Evolutionary conservation across 2,888 invertebrate species (phyloP).

Genomic region (Amblyteles armatorius): DNA sequence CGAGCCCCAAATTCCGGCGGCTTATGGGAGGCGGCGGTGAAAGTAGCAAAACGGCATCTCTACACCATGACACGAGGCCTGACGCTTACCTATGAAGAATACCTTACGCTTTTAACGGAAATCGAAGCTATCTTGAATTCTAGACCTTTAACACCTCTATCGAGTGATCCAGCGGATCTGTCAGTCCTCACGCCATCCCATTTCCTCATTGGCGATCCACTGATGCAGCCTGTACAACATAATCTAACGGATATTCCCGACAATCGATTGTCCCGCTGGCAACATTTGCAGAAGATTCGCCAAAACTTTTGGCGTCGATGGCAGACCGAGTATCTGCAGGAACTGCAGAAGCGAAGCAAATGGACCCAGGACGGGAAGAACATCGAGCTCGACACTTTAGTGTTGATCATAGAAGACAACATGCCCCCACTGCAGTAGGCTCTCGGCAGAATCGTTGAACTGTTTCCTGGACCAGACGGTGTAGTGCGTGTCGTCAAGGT

Average conservation of each 20-base stretch:
- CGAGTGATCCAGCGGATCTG: slow-evolving; percentile 65
- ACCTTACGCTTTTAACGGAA: slow-evolving; percentile 66
- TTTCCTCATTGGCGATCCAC: slow-evolving; percentile 72
- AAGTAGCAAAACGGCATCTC: slow-evolving; percentile 72
- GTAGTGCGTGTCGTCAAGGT: slow-evolving; percentile 74
- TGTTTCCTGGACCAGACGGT: slow-evolving; percentile 75
- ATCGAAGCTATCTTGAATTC: slow-evolving; percentile 70
- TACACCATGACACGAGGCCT: slow-evolving; percentile 61
- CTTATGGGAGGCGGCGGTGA: slow-evolving; percentile 74
- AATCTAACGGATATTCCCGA: slow-evolving; percentile 47
- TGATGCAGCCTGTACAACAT: slow-evolving; percentile 64
- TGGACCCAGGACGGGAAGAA: slow-evolving; percentile 50
- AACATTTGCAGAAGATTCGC: slow-evolving; percentile 64
- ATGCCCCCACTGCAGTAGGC: slow-evolving; percentile 75
- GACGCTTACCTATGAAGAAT: slow-evolving; percentile 70
- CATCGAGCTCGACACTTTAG: slow-evolving; percentile 73
- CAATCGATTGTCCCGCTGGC: slow-evolving; percentile 68
- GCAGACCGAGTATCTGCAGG: slow-evolving; percentile 66
- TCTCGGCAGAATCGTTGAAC: slow-evolving; percentile 70
- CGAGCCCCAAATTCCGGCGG: slow-evolving; percentile 66
- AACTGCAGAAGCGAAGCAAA: slow-evolving; percentile 64
- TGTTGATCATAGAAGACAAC: slow-evolving; percentile 76
- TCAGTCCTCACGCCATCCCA: slow-evolving; percentile 74
- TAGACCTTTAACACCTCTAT: slow-evolving; percentile 65
- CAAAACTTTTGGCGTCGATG: slow-evolving; percentile 67